Evolutionary conservation across 2,797 vertebrate genomes (phyloP).

Genomic region (Chiroxiphia lanceolata): DNA sequence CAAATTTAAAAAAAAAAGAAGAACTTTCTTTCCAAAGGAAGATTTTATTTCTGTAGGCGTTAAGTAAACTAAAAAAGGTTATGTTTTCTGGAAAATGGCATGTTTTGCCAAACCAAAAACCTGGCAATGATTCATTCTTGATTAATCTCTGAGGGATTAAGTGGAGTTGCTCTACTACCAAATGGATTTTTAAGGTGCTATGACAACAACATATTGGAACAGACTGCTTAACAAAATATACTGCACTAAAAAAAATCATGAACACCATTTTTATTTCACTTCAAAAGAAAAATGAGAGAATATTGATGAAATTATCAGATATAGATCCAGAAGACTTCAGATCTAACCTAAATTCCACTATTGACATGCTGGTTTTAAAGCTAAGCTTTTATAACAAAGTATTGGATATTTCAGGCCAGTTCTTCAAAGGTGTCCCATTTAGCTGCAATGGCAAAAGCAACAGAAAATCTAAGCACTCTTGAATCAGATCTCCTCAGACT

Average conservation of each 20-base stretch:
- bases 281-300: background rate
- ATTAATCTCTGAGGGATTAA: background rate
- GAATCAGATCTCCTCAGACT: constrained; percentile 74
- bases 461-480: constrained; percentile 80
- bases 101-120: background rate
- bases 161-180: background rate
- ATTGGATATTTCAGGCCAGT: constrained; percentile 36
- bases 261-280: background rate
- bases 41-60: background rate
- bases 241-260: background rate
- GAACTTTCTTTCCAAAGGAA: background rate
- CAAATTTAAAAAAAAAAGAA: background rate
- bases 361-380: background rate
- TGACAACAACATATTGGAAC: background rate
- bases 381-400: background rate
- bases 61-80: background rate
- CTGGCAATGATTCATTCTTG: background rate
- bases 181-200: background rate
- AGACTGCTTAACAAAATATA: background rate
- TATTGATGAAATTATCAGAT: background rate
- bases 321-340: background rate
- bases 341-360: background rate
- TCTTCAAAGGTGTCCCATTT: constrained; percentile 39
- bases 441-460: constrained; percentile 72
- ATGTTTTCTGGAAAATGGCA: background rate